Base-by-base conservation (phyloP, 2,113 vertebrate genomes). In the Piaya cayana region DNA sequence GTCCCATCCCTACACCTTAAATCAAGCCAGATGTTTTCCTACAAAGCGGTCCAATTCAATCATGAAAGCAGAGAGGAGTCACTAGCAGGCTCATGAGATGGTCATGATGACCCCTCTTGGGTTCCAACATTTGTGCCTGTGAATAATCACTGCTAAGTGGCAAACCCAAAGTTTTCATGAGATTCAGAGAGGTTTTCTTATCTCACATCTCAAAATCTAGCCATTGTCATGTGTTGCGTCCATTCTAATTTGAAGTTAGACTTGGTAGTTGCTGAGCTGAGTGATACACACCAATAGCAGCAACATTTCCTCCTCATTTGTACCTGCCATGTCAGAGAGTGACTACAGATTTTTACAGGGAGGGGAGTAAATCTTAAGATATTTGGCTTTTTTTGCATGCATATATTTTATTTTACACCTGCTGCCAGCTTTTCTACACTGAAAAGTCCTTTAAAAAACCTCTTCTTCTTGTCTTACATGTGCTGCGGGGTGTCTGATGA, bases 151-250 rank as follows among this genome's bases (percentile, higher is more conserved):
- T 26, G 53, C 32, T 1, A 55, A 90, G 50, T 7, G 42, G 42
- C 32, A 87, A 77, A 94, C 42, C 17, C 32, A 5, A 0, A 4
- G 32, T 39, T 67, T 67, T 92, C 65, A 90, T 70, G 85, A 87
- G 75, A 70, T 55, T 64, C 79, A 39, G 75, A 70, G 59, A 0
- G 0, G 55, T 70, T 13, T 78, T 7, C 47, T 80, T 37, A 25
- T 52, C 92, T 82, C 55, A 4, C 34, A 60, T 88, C 76, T 47
- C 71, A 94, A 88, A 95, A 79, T 87, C 37, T 87, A 95, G 18
- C 53, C 92, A 85, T 82, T 11, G 0, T 16, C 7, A 1, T 8
- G n/a, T 34, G 55, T 95, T 83, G 77, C 1, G 6, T 74, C 63
- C 52, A 32, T 7, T 37, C 27, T 36, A 45, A 65, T 34, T 13